A percentile compares a stretch with the other conserved stretches of the same genome.
These are phyloP conservation scores for Lomographa bimaculata DNA, from an alignment of 2,888 invertebrate species.

Conservation along the genomic window DNA sequence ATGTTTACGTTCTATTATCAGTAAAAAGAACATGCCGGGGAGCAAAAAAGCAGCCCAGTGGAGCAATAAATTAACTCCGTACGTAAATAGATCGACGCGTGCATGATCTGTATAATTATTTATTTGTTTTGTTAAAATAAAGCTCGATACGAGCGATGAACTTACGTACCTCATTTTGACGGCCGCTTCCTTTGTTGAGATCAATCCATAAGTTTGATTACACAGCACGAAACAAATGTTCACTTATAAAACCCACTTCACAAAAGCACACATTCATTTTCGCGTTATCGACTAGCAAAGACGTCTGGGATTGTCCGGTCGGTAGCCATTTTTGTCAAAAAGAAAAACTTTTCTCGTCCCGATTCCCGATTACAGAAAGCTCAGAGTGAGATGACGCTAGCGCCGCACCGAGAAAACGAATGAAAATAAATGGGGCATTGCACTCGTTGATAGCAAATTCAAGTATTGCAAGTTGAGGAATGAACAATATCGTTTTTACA, in stretches of 20 bases:
- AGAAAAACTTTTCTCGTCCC: slow-evolving; percentile 65
- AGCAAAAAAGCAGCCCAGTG: slow-evolving; percentile 52
- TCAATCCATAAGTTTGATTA: slow-evolving; percentile 78
- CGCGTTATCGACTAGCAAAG: slow-evolving; percentile 61
- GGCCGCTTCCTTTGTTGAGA: slow-evolving; percentile 75
- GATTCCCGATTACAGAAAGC: slow-evolving; percentile 69
- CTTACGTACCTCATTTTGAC: slow-evolving; percentile 80
- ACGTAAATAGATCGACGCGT: slow-evolving; percentile 69
- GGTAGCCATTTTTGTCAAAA: slow-evolving; percentile 81
- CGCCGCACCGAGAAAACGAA: slow-evolving; percentile 61
- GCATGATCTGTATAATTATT: slow-evolving; percentile 65
- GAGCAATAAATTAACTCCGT: slow-evolving; percentile 57
- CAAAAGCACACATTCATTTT: slow-evolving; percentile 67
- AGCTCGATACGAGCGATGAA: slow-evolving; percentile 70
- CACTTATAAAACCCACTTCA: slow-evolving; percentile 79
- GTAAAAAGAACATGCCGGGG: slow-evolving; percentile 47
- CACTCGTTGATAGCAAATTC: slow-evolving; percentile 36
- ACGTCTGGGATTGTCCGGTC: slow-evolving; percentile 58
- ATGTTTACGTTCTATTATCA: slow-evolving; percentile 69
- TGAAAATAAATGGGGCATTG: slow-evolving; percentile 65
- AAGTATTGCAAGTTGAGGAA: slow-evolving; percentile 6
- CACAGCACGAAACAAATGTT: slow-evolving; percentile 79
- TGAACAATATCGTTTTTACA: slow-evolving; percentile 4
- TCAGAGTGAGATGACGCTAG: slow-evolving; percentile 67
- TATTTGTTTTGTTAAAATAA: slow-evolving; percentile 79